Evolutionary conservation across 64 coral and sea anemone species (phyloP), one percentile per base, ranked within the genome.

Genomic region (Exaiptasia diaphana): DNA sequence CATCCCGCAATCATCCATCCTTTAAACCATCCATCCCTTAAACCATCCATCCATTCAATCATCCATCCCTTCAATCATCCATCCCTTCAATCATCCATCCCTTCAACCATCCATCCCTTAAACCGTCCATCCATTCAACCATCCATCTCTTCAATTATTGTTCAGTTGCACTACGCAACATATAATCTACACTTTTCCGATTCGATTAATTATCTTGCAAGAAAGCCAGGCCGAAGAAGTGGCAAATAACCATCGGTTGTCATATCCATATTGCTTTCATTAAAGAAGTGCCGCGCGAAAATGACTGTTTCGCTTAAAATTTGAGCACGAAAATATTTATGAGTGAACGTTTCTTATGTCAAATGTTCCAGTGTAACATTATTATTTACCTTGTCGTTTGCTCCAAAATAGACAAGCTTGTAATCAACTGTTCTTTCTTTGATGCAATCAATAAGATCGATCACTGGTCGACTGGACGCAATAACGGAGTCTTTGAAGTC

Each of bases 371-470:
- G 49, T 12, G 49, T 43, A n/a, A 45, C 2, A 14, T 17, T 17
- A 42, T 57, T 80, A 52, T 61, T 26, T 48, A 90, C 92, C 81
- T 78, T 83, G 10, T 90, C 75, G 50, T 54, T 76, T 26, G 56
- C 57, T 12, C 82, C 92, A 9, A 45, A 23, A 39, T 67, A 48
- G 1, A 96, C 81, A 40, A 90, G 43, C 14, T 68, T 78, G 40
- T 90, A 90, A 28, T 96, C 75, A 20, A 96, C 79, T 5, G 77
- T 76, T 17, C 70, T 71, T 8, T 86, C 81, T 55, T 96, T 96
- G 32, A 96, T 96, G 38, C 83, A 77, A 37, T 96, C 92, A 61
- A 96, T 82, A 3, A 96, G 77, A 65, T 96, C 92, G 26, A 96
- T 79, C 2, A 96, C 92, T 17, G 60, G 27, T 13, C 42, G 67